Conservation (phyloP, 2,888 invertebrate species). For the Oscheius myriophilus region DNA sequence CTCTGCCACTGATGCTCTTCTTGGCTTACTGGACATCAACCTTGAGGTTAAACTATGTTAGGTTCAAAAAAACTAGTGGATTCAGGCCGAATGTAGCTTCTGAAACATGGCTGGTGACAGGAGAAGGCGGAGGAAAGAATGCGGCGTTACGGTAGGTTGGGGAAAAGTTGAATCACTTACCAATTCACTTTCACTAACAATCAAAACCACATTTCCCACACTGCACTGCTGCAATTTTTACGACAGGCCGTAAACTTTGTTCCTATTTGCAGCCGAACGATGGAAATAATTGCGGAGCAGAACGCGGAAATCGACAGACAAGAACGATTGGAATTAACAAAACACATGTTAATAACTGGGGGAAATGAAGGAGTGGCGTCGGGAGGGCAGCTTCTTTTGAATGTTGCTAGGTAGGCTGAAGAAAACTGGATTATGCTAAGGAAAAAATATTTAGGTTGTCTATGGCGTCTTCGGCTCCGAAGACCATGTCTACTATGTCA, state of each 20-base stretch:
- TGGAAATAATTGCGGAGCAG: slow-evolving; percentile 69
- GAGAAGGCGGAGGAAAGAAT: slow-evolving; percentile 68
- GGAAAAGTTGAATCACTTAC: too few relatives aligned
- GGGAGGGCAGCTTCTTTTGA: slow-evolving; percentile 49
- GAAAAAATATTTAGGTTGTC: slow-evolving; percentile 6
- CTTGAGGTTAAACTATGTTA: slow-evolving; percentile 43
- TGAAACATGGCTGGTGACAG: slow-evolving; percentile 66
- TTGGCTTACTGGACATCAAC: slow-evolving; percentile 67
- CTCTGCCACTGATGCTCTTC: slow-evolving; percentile 67
- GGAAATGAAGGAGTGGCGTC: slow-evolving; percentile 49
- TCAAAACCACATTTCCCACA: neutral
- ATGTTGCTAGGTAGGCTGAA: slow-evolving; percentile 51
- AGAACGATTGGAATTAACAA: slow-evolving; percentile 45
- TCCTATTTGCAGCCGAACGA: slow-evolving; percentile 57
- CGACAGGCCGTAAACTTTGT: neutral
- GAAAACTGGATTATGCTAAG: neutral
- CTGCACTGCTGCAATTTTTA: neutral
- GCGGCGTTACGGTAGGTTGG: slow-evolving; percentile 33
- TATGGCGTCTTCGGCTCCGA: slow-evolving; percentile 22
- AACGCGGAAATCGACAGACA: slow-evolving; percentile 62
- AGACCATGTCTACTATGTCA: slow-evolving; percentile 14
- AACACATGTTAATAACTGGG: slow-evolving; percentile 45
- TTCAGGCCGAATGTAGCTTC: slow-evolving; percentile 55
- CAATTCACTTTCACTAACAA: neutral
- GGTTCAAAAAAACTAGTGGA: slow-evolving; percentile 1